A percentile compares a stretch with the other conserved stretches of the same genome.
phyloP scores from a whole-genome alignment of 2,888 invertebrate genomes.

The Lordiphosa fenestrarum region DNA sequence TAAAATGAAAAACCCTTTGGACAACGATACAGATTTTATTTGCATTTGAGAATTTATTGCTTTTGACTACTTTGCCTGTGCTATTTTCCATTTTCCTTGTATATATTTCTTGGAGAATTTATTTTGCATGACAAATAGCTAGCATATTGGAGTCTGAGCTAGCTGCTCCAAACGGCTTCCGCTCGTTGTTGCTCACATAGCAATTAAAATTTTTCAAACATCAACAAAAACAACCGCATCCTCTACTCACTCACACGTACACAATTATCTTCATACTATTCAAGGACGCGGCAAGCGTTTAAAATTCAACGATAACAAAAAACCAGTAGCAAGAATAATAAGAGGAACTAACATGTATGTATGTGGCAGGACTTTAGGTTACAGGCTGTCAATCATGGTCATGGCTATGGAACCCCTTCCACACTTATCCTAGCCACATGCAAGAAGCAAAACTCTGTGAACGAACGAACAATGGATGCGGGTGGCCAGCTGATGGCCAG shows the following conservation, averaged over 20 bases:
- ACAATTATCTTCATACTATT: conserved; percentile 17
- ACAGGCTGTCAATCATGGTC: conserved; percentile 59
- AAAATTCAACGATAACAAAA: conserved; percentile 43
- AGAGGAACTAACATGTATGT: conserved; percentile 10
- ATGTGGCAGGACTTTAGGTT: conserved; percentile 40
- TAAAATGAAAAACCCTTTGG: conserved; percentile 27
- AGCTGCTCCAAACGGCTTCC: conserved; percentile 29
- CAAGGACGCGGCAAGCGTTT: conserved; percentile 45
- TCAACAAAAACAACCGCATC: conserved; percentile 22
- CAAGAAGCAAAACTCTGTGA: conserved; percentile 1
- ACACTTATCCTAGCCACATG: not conserved
- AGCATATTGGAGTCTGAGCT: conserved; percentile 8
- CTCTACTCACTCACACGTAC: not conserved
- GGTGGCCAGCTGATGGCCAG: conserved; percentile 43
- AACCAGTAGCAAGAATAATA: conserved; percentile 10
- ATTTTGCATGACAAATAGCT: conserved; percentile 22
- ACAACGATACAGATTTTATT: conserved; percentile 44
- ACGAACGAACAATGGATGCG: conserved; percentile 21
- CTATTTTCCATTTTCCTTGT: conserved; percentile 39
- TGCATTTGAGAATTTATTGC: conserved; percentile 69
- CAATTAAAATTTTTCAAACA: conserved; percentile 55
- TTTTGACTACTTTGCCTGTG: conserved; percentile 38
- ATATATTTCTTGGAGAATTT: conserved; percentile 49
- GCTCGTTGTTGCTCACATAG: conserved; percentile 27
- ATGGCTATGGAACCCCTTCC: conserved; percentile 31